phyloP scores from a whole-genome alignment of 1,140 invertebrate genomes.

The Pseudobourletiella spinata region DNA sequence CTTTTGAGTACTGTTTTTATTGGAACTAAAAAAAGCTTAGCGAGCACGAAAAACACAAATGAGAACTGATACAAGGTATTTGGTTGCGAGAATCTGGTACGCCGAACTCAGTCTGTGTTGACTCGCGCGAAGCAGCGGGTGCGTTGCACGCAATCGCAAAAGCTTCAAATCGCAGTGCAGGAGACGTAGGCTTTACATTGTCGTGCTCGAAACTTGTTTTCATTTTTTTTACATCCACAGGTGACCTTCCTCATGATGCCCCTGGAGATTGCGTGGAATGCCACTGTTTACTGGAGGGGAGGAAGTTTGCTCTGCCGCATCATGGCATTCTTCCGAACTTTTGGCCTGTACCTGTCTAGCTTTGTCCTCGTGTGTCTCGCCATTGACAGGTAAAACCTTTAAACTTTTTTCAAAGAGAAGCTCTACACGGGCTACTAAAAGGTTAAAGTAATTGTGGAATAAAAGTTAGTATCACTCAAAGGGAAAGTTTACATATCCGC shows the following conservation, averaged over 20 bases:
- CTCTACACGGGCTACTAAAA: too few relatives aligned
- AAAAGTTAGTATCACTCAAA: too few relatives aligned
- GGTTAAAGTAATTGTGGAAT: too few relatives aligned
- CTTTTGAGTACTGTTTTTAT: too few relatives aligned
- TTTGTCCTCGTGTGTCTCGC: constrained; percentile 38
- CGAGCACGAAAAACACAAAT: too few relatives aligned
- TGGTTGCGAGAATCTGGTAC: too few relatives aligned
- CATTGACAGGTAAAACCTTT: constrained; percentile 21
- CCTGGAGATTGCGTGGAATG: constrained; percentile 75
- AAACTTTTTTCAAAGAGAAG: neutral
- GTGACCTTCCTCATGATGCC: constrained; percentile 86
- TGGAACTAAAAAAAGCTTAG: too few relatives aligned
- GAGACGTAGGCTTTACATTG: too few relatives aligned
- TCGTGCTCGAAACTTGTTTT: neutral
- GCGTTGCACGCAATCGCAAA: neutral
- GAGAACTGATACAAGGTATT: too few relatives aligned
- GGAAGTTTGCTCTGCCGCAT: constrained; percentile 40
- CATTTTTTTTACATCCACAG: constrained; percentile 42
- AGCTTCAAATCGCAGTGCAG: too few relatives aligned
- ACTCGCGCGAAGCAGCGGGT: neutral
- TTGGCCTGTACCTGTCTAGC: constrained; percentile 41
- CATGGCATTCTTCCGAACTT: constrained; percentile 41
- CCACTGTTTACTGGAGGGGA: constrained; percentile 67
- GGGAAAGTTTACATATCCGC: too few relatives aligned
- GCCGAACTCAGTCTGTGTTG: too few relatives aligned